Percentiles rank a stretch among this genome's conserved stretches.
Evolutionary conservation across 2,113 vertebrate genomes (phyloP).

Genomic region (Patagioenas fasciata): DNA sequence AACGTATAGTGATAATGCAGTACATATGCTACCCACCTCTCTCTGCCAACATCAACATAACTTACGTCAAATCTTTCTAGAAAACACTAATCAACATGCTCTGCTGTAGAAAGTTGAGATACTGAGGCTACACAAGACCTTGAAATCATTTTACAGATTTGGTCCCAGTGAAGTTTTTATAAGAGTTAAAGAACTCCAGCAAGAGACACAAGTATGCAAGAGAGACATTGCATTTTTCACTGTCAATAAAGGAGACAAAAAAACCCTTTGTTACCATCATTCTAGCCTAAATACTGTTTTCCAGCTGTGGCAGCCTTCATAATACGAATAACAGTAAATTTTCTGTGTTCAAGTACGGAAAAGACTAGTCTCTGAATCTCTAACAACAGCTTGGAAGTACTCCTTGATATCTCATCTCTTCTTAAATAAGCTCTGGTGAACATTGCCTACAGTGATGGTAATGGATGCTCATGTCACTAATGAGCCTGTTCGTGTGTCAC

Average conservation of each 20-base stretch:
- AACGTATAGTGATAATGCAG: constrained; percentile 23
- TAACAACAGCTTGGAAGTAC: neutral
- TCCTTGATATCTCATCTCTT: neutral
- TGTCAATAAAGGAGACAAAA: neutral
- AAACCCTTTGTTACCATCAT: neutral
- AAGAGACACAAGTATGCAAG: neutral
- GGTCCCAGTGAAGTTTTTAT: neutral
- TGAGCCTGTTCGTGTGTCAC: fast-evolving
- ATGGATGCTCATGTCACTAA: neutral
- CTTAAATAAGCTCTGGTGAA: neutral
- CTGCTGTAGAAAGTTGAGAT: neutral
- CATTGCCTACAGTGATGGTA: neutral
- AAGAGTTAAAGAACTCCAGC: neutral
- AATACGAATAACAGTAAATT: neutral
- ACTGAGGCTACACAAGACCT: neutral
- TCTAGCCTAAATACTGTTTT: neutral
- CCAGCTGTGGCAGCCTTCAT: neutral
- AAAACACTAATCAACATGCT: constrained; percentile 29
- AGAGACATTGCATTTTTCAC: neutral
- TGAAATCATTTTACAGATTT: neutral
- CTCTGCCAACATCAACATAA: constrained; percentile 17
- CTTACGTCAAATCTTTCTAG: constrained; percentile 36
- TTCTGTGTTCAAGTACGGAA: neutral
- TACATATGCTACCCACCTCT: neutral
- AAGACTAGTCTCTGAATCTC: neutral